phyloP scores from a whole-genome alignment of 2,113 vertebrate species.

The Zingel zingel region DNA sequence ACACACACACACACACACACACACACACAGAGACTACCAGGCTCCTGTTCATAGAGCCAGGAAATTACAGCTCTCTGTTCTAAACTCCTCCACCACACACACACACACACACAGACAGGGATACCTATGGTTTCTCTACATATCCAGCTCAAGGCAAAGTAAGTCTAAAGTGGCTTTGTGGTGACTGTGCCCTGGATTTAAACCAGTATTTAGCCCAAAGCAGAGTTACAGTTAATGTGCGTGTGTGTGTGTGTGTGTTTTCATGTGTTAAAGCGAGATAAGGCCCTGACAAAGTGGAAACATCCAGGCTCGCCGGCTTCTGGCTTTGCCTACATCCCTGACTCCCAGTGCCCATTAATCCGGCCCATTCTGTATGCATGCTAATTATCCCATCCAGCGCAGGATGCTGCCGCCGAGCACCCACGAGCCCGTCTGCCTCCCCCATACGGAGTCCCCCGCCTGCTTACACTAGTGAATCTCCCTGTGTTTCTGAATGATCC shows the following conservation, averaged over 20 bases:
- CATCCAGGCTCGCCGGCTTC: slow-evolving; percentile 26
- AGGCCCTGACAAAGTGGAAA: slow-evolving; percentile 64
- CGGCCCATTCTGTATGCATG: slow-evolving; percentile 62
- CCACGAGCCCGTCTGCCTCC: slow-evolving; percentile 43
- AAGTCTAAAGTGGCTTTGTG: not conserved
- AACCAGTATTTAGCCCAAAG: not conserved
- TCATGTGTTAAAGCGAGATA: slow-evolving; percentile 69
- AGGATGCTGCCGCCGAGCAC: slow-evolving; percentile 58
- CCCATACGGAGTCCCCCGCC: not conserved
- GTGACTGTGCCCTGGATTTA: not conserved
- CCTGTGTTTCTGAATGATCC: slow-evolving; percentile 58
- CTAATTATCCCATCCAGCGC: slow-evolving; percentile 75
- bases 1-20: not conserved
- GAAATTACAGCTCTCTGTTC: slow-evolving; percentile 9
- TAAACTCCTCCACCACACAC: not conserved
- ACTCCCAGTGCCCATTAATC: slow-evolving; percentile 73
- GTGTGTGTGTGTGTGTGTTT: slow-evolving; percentile 12
- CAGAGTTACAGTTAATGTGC: not conserved
- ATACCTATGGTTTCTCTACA: slow-evolving; percentile 1
- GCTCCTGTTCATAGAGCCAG: slow-evolving; percentile 17
- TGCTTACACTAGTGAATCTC: slow-evolving; percentile 64
- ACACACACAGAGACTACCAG: not conserved
- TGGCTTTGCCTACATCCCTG: slow-evolving; percentile 49
- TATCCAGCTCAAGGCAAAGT: slow-evolving; percentile 8
- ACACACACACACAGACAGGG: not conserved